Evolutionary conservation across 2,113 vertebrate genomes (phyloP), one percentile per base, ranked within the genome.

Genomic region (Pheucticus melanocephalus): DNA sequence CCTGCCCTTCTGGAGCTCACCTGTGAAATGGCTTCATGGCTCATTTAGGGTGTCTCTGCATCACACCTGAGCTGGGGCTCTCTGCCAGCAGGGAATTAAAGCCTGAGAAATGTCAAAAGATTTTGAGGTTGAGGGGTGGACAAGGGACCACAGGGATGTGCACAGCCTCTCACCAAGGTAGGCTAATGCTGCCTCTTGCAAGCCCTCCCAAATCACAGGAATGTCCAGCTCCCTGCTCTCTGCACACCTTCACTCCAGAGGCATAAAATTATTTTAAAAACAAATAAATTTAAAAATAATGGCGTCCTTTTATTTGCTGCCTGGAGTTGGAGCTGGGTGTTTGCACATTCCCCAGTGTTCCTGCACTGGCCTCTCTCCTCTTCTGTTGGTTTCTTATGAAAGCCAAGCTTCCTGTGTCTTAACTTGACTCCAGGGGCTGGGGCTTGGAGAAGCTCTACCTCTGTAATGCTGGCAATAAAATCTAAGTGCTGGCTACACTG

Each of bases 381-480:
- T 81, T 45, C 72, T 35, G 3, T 80, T 2, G 17, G 20, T 88
- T 91, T 86, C 88, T 86, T 86, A 84, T 78, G 88, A 92, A 86
- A 92, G 90, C 63, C 76, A 69, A 90, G 92, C 80, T 86, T 90
- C 76, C 91, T 5, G 9, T 16, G 1, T 80, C 82, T 93, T 97
- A 95, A 94, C 92, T 85, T 66, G 86, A 81, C 94, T 95, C 95
- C 64, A 65, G 88, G 60, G 88, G 54, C 85, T 83, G 86, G 42
- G 64, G 86, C 91, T 94, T 86, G 54, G 90, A 86, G 84, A 77
- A 93, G 77, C 68, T 93, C 86, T 95, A 54, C 92, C 91, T 90
- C 88, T 86, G 42, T 94, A 88, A 92, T 88, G 48, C 86, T 61
- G 45, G 86, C 71, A 88, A 80, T 95, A 82, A 95, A 95, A 88